Percentiles rank a stretch among this genome's conserved stretches.
Conservation (phyloP, 30 jellyfish, hydroid and myxozoan genomes). For the Hydractinia echinata region DNA sequence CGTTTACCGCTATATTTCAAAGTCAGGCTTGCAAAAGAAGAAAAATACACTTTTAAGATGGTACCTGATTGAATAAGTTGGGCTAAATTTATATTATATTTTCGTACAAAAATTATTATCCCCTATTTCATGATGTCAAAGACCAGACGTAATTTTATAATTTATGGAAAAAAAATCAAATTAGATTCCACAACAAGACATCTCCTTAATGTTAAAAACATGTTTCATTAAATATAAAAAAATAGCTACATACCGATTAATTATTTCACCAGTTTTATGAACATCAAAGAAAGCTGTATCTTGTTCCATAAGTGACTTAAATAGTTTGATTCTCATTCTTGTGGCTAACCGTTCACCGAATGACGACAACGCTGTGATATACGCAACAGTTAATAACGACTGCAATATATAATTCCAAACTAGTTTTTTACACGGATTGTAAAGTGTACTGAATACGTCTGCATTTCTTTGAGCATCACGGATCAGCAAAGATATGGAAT, state of each 20-base stretch:
- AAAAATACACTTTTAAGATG: no score
- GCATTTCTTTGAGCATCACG: background rate
- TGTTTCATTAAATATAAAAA: background rate
- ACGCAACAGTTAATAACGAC: slow-evolving; percentile 63
- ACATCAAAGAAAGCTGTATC: slow-evolving; percentile 90
- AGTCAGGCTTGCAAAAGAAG: no score
- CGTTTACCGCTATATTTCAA: no score
- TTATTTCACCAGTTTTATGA: slow-evolving; percentile 91
- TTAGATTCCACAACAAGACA: no score
- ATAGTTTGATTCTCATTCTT: slow-evolving; percentile 66
- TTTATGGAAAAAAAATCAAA: no score
- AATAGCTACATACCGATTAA: slow-evolving; percentile 55
- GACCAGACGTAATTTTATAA: no score
- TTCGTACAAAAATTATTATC: no score
- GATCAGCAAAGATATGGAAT: slow-evolving; percentile 55
- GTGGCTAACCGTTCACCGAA: slow-evolving; percentile 98
- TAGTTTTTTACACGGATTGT: slow-evolving; percentile 64
- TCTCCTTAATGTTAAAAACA: background rate
- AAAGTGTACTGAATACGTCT: slow-evolving; percentile 43
- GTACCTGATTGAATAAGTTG: no score
- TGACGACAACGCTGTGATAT: slow-evolving; percentile 76
- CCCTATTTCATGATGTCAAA: no score
- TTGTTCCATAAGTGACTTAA: slow-evolving; percentile 61
- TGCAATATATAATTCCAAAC: slow-evolving; percentile 63
- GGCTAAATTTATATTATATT: no score